Evolutionary conservation across 2,888 invertebrate species (phyloP).

Genomic region (Tortrix viridana): DNA sequence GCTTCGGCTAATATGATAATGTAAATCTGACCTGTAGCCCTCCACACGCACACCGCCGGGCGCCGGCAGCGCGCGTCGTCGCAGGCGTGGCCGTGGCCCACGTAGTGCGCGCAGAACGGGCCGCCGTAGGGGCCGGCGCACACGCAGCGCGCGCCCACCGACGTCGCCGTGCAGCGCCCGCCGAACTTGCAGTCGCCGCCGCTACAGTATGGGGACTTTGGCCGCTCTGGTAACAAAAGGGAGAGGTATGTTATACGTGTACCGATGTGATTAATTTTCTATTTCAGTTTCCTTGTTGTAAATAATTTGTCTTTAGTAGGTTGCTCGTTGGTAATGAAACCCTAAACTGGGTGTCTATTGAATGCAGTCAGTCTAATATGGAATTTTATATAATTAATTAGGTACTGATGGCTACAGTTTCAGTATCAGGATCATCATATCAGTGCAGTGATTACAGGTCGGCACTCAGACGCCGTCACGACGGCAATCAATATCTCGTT

Average conservation of each 20-base stretch:
- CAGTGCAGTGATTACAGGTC: neutral
- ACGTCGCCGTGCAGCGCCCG: conserved; percentile 74
- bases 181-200: conserved; percentile 46
- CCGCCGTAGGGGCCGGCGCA: conserved; percentile 93
- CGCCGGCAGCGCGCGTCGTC: conserved; percentile 77
- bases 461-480: conserved; percentile 6
- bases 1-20: too few species aligned
- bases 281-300: too few species aligned
- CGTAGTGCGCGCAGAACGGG: conserved; percentile 87
- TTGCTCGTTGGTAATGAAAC: too few species aligned
- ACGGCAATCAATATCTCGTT: conserved; percentile 7
- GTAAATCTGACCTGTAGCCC: conserved; percentile 52
- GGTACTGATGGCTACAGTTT: too few species aligned
- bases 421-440: neutral
- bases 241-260: neutral
- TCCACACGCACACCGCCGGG: conserved; percentile 69
- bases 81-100: conserved; percentile 87
- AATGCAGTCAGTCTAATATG: too few species aligned
- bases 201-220: conserved; percentile 11
- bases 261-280: neutral
- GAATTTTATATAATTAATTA: too few species aligned
- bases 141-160: conserved; percentile 86
- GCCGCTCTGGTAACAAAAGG: conserved; percentile 11
- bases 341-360: too few species aligned
- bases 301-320: too few species aligned